Conservation (phyloP, 2,797 vertebrate genomes). For the Pangasius djambal region DNA sequence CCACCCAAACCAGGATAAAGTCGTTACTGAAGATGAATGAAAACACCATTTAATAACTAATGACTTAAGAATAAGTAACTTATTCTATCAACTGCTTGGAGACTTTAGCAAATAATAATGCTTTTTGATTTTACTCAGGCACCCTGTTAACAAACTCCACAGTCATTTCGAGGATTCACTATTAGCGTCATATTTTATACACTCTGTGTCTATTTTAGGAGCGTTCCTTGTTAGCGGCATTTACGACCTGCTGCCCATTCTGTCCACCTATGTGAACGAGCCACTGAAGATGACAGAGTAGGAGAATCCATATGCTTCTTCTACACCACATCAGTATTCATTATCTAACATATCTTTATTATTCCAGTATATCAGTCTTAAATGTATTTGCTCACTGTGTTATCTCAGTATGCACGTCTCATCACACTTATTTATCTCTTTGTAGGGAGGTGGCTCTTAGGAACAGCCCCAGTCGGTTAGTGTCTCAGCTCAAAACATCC, state of each 20-base stretch:
- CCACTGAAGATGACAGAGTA: constrained; percentile 85
- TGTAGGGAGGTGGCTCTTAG: constrained; percentile 84
- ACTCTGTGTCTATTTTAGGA: constrained; percentile 69
- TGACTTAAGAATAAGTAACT: neutral
- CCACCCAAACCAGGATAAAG: neutral
- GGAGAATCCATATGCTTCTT: constrained; percentile 35
- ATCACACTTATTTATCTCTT: neutral
- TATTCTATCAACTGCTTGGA: neutral
- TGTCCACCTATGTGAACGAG: constrained; percentile 82
- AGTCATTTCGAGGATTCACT: neutral
- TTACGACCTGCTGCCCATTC: constrained; percentile 87
- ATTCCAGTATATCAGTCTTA: neutral
- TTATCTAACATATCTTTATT: neutral
- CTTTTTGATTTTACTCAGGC: neutral
- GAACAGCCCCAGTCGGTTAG: constrained; percentile 83
- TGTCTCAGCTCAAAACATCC: constrained; percentile 60
- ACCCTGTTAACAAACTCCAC: neutral
- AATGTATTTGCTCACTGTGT: neutral
- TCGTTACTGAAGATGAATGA: neutral
- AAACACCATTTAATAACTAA: neutral
- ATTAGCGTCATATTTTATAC: neutral
- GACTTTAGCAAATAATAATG: neutral
- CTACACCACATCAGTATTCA: neutral
- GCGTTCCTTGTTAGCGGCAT: constrained; percentile 89
- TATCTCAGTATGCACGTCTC: neutral